phyloP scores from a whole-genome alignment of 2,888 invertebrate genomes.

The Eilema depressum region DNA sequence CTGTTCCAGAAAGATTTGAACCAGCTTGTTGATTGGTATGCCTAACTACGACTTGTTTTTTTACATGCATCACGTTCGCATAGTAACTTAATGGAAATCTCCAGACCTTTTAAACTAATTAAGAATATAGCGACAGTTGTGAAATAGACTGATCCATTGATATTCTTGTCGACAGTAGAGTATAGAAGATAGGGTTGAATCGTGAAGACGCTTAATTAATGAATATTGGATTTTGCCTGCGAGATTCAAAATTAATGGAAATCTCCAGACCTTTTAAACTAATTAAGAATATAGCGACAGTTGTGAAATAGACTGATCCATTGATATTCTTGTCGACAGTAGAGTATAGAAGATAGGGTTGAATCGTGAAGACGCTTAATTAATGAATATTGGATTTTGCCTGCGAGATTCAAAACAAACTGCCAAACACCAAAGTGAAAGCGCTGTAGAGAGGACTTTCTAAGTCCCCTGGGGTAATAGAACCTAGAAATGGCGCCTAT shows the following conservation, averaged over 20 bases:
- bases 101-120: not conserved
- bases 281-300: too few species aligned
- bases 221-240: not conserved
- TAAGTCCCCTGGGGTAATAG: too few species aligned
- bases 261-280: not conserved
- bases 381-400: not conserved
- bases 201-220: too few species aligned
- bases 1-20: slow-evolving; percentile 4
- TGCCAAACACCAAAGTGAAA: not conserved
- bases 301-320: not conserved
- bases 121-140: too few species aligned
- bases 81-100: not conserved
- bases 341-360: too few species aligned
- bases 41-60: not conserved
- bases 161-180: not conserved
- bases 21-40: not conserved
- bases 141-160: not conserved
- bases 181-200: too few species aligned
- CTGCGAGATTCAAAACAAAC: not conserved
- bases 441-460: too few species aligned
- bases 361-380: too few species aligned
- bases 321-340: not conserved
- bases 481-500: not conserved
- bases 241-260: not conserved
- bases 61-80: not conserved